A percentile compares a stretch with the other conserved stretches of the same genome.
Evolutionary conservation across 2,797 vertebrate species (phyloP).

Genomic region (Micrastur ruficollis): DNA sequence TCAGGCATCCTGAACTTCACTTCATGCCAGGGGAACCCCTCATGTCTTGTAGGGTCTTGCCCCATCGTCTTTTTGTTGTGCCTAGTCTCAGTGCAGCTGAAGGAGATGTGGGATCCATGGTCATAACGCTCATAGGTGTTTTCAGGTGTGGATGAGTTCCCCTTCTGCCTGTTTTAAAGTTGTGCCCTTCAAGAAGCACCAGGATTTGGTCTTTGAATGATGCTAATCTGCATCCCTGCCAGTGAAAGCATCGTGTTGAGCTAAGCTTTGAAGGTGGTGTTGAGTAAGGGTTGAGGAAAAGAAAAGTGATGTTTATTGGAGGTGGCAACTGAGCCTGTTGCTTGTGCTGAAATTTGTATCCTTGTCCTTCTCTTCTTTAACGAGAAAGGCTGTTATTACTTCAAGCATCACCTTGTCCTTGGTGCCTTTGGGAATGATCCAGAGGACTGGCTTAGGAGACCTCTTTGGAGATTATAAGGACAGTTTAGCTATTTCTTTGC

Average conservation of each 20-base stretch:
- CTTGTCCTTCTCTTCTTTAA: background rate
- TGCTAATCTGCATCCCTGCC: background rate
- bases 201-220: background rate
- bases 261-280: background rate
- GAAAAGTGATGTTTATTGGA: background rate
- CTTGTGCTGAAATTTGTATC: background rate
- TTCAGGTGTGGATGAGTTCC: background rate
- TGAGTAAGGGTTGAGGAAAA: background rate
- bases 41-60: background rate
- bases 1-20: background rate
- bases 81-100: background rate
- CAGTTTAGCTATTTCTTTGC: background rate
- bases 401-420: background rate
- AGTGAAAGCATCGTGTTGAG: background rate
- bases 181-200: background rate
- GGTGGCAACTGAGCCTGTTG: background rate
- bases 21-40: background rate
- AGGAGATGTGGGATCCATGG: background rate
- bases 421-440: background rate
- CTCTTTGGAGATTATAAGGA: background rate
- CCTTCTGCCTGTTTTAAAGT: background rate
- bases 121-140: rapidly evolving
- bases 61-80: rapidly evolving
- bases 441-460: background rate
- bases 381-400: background rate